Conservation (phyloP, 2,797 vertebrate species). For the Cyprinella venusta region DNA sequence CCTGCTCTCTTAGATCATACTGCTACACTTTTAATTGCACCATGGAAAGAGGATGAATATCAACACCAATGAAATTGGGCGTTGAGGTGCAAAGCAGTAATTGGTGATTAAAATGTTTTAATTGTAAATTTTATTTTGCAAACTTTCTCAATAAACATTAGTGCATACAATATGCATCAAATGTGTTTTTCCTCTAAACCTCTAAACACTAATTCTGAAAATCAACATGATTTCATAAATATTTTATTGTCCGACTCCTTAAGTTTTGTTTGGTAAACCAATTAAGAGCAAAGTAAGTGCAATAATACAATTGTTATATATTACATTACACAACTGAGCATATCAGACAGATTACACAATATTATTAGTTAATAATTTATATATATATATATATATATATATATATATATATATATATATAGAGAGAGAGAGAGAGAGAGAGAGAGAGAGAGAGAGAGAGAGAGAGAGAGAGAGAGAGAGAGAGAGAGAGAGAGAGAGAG, state of each 20-base stretch:
- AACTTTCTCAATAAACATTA: conserved; percentile 74
- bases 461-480: no score
- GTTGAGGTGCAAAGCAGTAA: background rate
- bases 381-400: no score
- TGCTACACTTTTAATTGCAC: background rate
- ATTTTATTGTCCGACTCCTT: background rate
- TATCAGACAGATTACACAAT: no score
- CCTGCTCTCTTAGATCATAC: background rate
- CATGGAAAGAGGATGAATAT: background rate
- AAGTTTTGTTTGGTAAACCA: background rate
- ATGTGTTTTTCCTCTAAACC: background rate
- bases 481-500: no score
- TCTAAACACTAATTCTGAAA: background rate
- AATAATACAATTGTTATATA: no score
- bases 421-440: no score
- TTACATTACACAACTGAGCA: no score
- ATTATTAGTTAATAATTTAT: no score
- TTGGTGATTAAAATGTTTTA: conserved; percentile 26
- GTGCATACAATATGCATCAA: conserved; percentile 52
- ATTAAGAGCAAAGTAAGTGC: background rate
- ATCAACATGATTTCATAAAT: background rate
- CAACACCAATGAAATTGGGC: background rate
- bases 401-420: no score
- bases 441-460: no score
- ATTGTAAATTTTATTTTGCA: conserved; percentile 63